phyloP scores from a whole-genome alignment of 2,113 vertebrate genomes.

The rabbit (Oryctolagus cuniculus) region mOryCun1.1 NC_091432.1:73491001-73491500 shows the following conservation, averaged over 20 bases:
- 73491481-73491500: not conserved
- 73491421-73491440: not conserved
- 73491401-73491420: not conserved
- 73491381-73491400: not conserved
- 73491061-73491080: not conserved
- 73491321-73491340: not conserved
- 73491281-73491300: not conserved
- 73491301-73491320: not conserved
- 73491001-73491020: not conserved
- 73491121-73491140: not conserved
- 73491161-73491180: not conserved
- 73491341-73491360: not conserved
- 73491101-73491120: conserved; percentile 8
- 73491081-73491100: not conserved
- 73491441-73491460: not conserved
- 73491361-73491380: no score
- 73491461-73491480: not conserved
- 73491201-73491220: not conserved
- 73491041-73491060: not conserved
- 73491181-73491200: not conserved
- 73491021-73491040: not conserved
- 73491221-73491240: not conserved
- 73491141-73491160: not conserved
- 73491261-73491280: not conserved
- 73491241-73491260: not conserved